phyloP scores from a whole-genome alignment of 53 echinoderm and acorn worm species.

The Stichopus horrens region DNA sequence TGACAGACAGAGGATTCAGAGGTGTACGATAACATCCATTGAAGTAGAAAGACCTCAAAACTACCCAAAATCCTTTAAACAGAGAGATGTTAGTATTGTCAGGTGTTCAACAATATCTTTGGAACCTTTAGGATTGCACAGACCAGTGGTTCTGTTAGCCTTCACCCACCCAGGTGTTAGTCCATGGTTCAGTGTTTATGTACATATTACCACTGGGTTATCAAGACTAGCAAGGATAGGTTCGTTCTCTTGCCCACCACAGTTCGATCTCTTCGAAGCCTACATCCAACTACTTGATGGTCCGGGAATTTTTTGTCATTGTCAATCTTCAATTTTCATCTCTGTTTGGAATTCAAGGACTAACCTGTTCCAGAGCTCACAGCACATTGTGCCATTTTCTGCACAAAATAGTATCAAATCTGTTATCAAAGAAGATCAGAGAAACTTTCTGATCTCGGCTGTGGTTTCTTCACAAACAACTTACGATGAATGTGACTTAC shows the following conservation, averaged over 20 bases:
- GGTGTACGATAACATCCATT: neutral
- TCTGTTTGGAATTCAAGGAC: slow-evolving; percentile 15
- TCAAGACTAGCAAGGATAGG: neutral
- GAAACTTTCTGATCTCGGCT: neutral
- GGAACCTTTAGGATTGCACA: neutral
- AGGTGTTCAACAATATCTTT: neutral
- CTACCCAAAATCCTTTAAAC: neutral
- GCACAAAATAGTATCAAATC: neutral
- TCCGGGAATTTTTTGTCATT: neutral
- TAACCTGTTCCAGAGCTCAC: neutral
- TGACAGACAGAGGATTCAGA: neutral
- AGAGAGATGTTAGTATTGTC: neutral
- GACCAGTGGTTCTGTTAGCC: slow-evolving; percentile 13
- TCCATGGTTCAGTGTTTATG: neutral
- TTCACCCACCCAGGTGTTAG: neutral
- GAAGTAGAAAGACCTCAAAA: neutral
- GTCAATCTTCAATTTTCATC: neutral
- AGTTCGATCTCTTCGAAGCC: neutral
- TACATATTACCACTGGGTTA: neutral
- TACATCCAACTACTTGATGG: slow-evolving; percentile 15
- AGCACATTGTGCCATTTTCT: neutral
- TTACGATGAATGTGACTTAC: neutral
- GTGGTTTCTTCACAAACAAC: neutral
- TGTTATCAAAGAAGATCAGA: neutral
- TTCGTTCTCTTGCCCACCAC: neutral